A percentile compares a stretch with the other conserved stretches of the same genome.
These are phyloP conservation scores for Subacronicta megacephala DNA, from an alignment of 2,888 invertebrate genomes.

Conservation along the genomic window DNA sequence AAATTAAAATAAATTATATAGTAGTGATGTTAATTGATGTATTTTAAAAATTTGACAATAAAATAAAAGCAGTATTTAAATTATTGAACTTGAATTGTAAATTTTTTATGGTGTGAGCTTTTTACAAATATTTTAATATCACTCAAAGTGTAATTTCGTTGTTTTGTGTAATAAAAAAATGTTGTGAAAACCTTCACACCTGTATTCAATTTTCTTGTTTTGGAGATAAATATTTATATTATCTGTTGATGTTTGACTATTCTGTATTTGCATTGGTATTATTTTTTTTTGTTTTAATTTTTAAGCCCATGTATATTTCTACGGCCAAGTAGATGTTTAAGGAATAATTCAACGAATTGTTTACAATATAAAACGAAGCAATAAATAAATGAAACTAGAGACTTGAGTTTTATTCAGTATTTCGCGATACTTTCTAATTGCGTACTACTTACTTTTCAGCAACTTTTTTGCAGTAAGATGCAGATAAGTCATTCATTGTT, in stretches of 20 bases:
- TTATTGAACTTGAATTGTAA: constrained; percentile 68
- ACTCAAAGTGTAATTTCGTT: constrained; percentile 59
- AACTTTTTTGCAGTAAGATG: too few relatives aligned
- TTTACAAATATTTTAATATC: constrained; percentile 45
- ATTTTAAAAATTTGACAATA: constrained; percentile 86
- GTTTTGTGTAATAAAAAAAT: constrained; percentile 47
- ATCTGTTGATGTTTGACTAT: constrained; percentile 84
- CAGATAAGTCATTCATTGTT: too few relatives aligned
- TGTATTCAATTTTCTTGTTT: constrained; percentile 76
- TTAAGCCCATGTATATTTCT: constrained; percentile 75
- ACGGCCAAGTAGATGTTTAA: constrained; percentile 73
- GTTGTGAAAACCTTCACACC: constrained; percentile 39
- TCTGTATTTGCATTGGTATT: constrained; percentile 85
- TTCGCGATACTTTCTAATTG: constrained; percentile 4
- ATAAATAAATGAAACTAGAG: constrained; percentile 75
- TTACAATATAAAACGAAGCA: constrained; percentile 85
- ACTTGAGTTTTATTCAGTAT: constrained; percentile 62
- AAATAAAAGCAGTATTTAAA: constrained; percentile 87
- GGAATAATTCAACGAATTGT: constrained; percentile 84
- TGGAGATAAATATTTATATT: constrained; percentile 79
- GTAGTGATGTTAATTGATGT: constrained; percentile 69
- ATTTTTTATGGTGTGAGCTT: constrained; percentile 39
- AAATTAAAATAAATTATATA: constrained; percentile 62
- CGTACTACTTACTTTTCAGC: not conserved
- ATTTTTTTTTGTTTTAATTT: constrained; percentile 81